Evolutionary conservation across 1,140 invertebrate genomes (phyloP).

Genomic region (Neuroterus valhalla): DNA sequence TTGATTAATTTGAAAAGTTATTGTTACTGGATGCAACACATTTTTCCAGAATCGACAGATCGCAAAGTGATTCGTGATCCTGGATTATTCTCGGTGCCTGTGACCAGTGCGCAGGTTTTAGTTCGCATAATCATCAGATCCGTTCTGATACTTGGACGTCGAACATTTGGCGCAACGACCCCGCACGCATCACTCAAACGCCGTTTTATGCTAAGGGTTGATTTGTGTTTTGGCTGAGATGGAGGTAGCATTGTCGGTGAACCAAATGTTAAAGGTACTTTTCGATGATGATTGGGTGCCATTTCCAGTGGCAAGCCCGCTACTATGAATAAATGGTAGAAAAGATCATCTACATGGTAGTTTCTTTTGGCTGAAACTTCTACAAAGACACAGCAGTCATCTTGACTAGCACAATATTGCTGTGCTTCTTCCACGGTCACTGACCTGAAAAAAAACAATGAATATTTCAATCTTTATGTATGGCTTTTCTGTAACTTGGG

Average conservation of each 20-base stretch:
- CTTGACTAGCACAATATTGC: slow-evolving; percentile 82
- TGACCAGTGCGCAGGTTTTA: slow-evolving; percentile 83
- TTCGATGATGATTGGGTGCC: slow-evolving; percentile 90
- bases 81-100: slow-evolving; percentile 71
- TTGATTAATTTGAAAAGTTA: slow-evolving; percentile 27
- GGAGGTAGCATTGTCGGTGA: slow-evolving; percentile 82
- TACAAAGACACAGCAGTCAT: slow-evolving; percentile 84
- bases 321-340: slow-evolving; percentile 86
- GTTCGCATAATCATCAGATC: slow-evolving; percentile 90
- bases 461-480: slow-evolving; percentile 11
- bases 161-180: slow-evolving; percentile 87
- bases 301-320: slow-evolving; percentile 89
- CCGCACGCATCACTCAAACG: slow-evolving; percentile 89
- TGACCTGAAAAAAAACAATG: slow-evolving; percentile 73
- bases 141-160: slow-evolving; percentile 88
- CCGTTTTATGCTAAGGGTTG: slow-evolving; percentile 85
- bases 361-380: slow-evolving; percentile 89
- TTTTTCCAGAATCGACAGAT: slow-evolving; percentile 56
- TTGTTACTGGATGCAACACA: slow-evolving; percentile 65
- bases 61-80: slow-evolving; percentile 64
- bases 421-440: slow-evolving; percentile 83
- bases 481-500: too few species aligned
- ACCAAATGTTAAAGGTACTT: slow-evolving; percentile 80
- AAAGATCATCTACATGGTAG: slow-evolving; percentile 86
- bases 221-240: slow-evolving; percentile 82